phyloP scores from a whole-genome alignment of 2,113 vertebrate species.

The Dipodomys spectabilis region DNA sequence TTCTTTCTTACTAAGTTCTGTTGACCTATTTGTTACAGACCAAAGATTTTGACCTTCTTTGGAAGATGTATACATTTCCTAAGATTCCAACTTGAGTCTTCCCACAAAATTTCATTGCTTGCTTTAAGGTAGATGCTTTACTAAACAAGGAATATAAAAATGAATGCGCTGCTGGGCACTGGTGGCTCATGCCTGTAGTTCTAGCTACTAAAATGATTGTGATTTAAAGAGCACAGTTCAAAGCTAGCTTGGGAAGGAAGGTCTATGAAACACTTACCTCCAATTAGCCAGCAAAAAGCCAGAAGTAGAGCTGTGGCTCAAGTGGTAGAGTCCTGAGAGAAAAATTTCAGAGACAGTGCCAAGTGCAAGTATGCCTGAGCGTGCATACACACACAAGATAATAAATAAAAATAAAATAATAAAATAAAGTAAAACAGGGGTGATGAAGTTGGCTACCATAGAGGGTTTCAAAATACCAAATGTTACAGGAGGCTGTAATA shows the following conservation, averaged over 20 bases:
- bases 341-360: too few relatives aligned
- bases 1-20: constrained; percentile 7
- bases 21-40: constrained; percentile 13
- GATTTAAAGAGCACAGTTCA: too few relatives aligned
- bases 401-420: not conserved
- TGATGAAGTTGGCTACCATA: not conserved
- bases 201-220: too few relatives aligned
- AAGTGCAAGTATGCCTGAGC: too few relatives aligned
- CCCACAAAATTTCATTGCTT: not conserved
- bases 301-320: too few relatives aligned
- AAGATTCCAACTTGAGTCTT: not conserved
- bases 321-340: too few relatives aligned
- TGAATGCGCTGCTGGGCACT: not conserved
- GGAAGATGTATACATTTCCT: not conserved
- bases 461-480: not conserved
- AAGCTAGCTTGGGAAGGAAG: too few relatives aligned
- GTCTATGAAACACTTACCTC: too few relatives aligned
- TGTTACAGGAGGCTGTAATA: not conserved
- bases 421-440: not conserved
- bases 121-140: not conserved
- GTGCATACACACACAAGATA: too few relatives aligned
- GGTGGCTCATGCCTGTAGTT: too few relatives aligned
- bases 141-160: not conserved
- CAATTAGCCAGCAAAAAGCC: too few relatives aligned
- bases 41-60: not conserved